Percentiles rank a stretch among this genome's conserved stretches.
phyloP scores from a whole-genome alignment of 2,888 invertebrate genomes.

The Apodemia mormo region DNA sequence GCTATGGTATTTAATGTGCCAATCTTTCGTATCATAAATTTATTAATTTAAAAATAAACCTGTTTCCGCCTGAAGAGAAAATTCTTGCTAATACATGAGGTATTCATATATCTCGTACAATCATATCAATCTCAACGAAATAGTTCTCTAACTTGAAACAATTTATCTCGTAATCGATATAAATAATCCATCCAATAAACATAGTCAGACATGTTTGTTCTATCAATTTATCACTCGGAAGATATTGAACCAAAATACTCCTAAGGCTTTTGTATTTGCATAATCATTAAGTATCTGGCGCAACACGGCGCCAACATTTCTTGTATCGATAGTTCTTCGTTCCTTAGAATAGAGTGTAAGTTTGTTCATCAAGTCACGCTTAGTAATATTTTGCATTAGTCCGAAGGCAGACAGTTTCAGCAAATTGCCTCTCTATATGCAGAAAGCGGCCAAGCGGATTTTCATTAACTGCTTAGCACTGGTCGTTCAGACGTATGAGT shows the following conservation, averaged over 20 bases:
- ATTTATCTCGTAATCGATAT: slow-evolving; percentile 36
- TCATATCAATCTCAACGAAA: not conserved
- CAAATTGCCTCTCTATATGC: slow-evolving; percentile 75
- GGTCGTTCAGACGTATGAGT: slow-evolving; percentile 50
- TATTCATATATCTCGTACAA: no score
- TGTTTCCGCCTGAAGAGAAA: no score
- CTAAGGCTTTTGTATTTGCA: slow-evolving; percentile 56
- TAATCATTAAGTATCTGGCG: slow-evolving; percentile 53
- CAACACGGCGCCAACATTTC: slow-evolving; percentile 33
- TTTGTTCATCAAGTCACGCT: slow-evolving; percentile 42
- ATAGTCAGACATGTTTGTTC: slow-evolving; percentile 39
- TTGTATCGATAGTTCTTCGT: slow-evolving; percentile 34
- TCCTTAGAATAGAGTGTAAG: slow-evolving; percentile 43
- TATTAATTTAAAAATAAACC: no score
- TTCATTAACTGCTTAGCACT: slow-evolving; percentile 64
- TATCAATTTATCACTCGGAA: slow-evolving; percentile 50
- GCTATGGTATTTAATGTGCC: no score
- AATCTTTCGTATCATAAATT: no score
- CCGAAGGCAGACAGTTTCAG: slow-evolving; percentile 62
- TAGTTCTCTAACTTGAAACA: slow-evolving; percentile 27
- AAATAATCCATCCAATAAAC: slow-evolving; percentile 39
- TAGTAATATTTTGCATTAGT: slow-evolving; percentile 63
- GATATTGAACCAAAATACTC: slow-evolving; percentile 54
- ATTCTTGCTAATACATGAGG: no score
- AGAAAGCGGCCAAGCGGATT: slow-evolving; percentile 68